Percentiles rank a stretch among this genome's conserved stretches.
These are phyloP conservation scores for Eriosoma lanigerum DNA, from an alignment of 1,140 invertebrate genomes.

Conservation along the genomic window DNA sequence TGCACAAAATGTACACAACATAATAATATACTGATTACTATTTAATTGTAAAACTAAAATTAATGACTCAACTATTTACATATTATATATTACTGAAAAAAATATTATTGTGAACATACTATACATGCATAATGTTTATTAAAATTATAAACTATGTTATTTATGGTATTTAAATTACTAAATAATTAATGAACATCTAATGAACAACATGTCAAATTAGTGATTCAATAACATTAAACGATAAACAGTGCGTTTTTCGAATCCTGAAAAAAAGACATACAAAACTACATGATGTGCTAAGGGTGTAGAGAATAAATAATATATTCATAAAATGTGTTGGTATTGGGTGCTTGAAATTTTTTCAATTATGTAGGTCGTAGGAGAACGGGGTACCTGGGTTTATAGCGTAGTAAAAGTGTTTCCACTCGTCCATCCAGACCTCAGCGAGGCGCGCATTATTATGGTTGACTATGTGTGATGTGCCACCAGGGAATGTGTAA, in stretches of 20 bases:
- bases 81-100: neutral
- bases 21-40: neutral
- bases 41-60: neutral
- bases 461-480: constrained; percentile 96
- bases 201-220: neutral
- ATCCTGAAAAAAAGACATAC: constrained; percentile 20
- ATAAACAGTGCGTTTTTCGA: neutral
- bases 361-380: neutral
- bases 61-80: neutral
- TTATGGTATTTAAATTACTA: neutral
- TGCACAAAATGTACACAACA: neutral
- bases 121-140: neutral
- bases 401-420: constrained; percentile 97
- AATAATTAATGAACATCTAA: neutral
- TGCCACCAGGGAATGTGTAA: constrained; percentile 98
- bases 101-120: neutral
- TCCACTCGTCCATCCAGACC: constrained; percentile 98
- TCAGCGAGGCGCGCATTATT: constrained; percentile 95
- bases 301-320: neutral
- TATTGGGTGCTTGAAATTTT: constrained; percentile 21
- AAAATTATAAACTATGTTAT: neutral
- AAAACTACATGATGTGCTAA: constrained; percentile 25
- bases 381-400: constrained; percentile 75
- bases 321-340: constrained; percentile 20
- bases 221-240: neutral